Percentiles rank a stretch among this genome's conserved stretches.
Conservation (phyloP, 2,797 vertebrate species). For the Sebastes itinus region DNA sequence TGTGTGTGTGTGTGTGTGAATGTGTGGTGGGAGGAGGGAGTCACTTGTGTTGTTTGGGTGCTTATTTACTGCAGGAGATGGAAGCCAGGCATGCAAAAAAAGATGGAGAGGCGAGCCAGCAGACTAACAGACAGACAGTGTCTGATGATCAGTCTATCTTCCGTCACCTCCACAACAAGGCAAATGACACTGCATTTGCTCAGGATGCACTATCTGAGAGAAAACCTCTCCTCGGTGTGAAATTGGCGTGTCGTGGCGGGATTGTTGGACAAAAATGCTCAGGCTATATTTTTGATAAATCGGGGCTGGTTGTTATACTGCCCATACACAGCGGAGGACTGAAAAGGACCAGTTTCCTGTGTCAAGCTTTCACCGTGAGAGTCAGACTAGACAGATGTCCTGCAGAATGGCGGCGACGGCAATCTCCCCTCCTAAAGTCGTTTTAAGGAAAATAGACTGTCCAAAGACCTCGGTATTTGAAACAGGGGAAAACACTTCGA, state of each 20-base stretch:
- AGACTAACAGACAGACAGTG: slow-evolving; percentile 24
- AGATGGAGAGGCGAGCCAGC: slow-evolving; percentile 19
- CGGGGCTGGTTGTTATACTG: not conserved
- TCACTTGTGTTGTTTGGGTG: slow-evolving; percentile 52
- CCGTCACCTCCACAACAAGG: slow-evolving; percentile 28
- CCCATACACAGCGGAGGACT: not conserved
- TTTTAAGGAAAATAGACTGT: slow-evolving; percentile 18
- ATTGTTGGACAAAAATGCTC: slow-evolving; percentile 20
- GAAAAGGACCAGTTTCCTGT: not conserved
- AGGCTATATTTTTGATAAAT: slow-evolving; percentile 14
- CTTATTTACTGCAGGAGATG: slow-evolving; percentile 59
- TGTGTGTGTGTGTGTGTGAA: slow-evolving; percentile 8
- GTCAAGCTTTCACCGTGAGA: not conserved
- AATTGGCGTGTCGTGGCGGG: not conserved
- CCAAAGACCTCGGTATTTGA: not conserved
- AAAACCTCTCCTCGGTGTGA: slow-evolving; percentile 4
- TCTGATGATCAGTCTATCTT: slow-evolving; percentile 33
- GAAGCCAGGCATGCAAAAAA: slow-evolving; percentile 50
- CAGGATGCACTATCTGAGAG: not conserved
- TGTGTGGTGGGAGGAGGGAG: slow-evolving; percentile 4
- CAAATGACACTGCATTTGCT: slow-evolving; percentile 19
- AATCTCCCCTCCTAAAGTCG: not conserved
- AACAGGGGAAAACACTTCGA: not conserved
- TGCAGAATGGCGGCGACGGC: not conserved
- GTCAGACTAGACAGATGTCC: slow-evolving; percentile 19